Percentiles rank a stretch among this genome's conserved stretches.
Evolutionary conservation across 2,797 vertebrate species (phyloP).

Genomic region (Sphaeramia orbicularis): DNA sequence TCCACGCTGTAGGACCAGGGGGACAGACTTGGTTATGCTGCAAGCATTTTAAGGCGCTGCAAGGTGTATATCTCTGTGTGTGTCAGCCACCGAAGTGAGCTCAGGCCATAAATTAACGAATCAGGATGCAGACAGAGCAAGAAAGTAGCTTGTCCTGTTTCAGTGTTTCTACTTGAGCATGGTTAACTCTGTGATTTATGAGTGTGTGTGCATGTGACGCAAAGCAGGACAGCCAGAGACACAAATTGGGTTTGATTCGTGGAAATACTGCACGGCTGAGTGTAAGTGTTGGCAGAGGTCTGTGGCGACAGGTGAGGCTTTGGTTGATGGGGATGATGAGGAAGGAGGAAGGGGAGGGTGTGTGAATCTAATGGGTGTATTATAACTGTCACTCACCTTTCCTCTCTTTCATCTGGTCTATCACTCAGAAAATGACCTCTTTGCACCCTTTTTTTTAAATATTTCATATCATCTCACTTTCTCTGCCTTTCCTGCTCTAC

Average conservation of each 20-base stretch:
- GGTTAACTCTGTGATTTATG: conserved; percentile 53
- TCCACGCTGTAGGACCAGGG: conserved; percentile 57
- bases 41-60: too few species aligned
- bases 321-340: conserved; percentile 46
- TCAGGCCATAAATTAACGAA: conserved; percentile 77
- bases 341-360: conserved; percentile 2
- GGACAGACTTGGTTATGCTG: conserved; percentile 49
- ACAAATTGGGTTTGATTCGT: conserved; percentile 2
- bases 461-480: conserved; percentile 23
- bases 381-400: conserved; percentile 17
- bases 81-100: conserved; percentile 54
- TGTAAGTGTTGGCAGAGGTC: too few species aligned
- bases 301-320: conserved; percentile 18
- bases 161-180: conserved; percentile 44
- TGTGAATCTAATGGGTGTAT: conserved; percentile 17
- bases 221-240: conserved; percentile 5
- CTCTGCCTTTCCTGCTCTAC: conserved; percentile 2
- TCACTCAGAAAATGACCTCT: conserved; percentile 36
- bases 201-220: background rate
- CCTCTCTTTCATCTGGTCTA: conserved; percentile 18
- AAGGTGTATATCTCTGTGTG: conserved; percentile 33
- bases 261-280: background rate
- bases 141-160: conserved; percentile 38
- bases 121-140: conserved; percentile 57
- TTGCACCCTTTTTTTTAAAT: conserved; percentile 7